phyloP scores from a whole-genome alignment of 2,888 invertebrate genomes.

The Drosophila algonquin region DNA sequence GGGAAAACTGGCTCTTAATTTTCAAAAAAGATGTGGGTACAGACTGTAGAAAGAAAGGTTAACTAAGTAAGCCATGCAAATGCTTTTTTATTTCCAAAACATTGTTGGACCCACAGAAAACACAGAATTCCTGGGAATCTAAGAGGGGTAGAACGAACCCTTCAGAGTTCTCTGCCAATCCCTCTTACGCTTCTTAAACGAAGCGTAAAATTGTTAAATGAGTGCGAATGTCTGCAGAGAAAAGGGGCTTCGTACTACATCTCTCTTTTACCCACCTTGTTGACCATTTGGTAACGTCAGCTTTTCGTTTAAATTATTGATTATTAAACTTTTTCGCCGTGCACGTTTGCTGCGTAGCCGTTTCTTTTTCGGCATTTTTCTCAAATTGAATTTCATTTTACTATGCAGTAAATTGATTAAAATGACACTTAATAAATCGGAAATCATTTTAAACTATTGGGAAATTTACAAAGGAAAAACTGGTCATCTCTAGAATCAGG shows the following conservation, averaged over 20 bases:
- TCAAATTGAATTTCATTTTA: constrained; percentile 28
- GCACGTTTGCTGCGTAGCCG: constrained; percentile 44
- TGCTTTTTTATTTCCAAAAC: constrained; percentile 61
- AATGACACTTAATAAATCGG: neutral
- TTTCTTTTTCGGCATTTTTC: constrained; percentile 21
- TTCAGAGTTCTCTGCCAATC: constrained; percentile 39
- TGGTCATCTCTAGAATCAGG: too few relatives aligned
- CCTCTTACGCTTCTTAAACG: constrained; percentile 68
- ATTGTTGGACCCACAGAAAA: constrained; percentile 33
- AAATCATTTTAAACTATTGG: too few relatives aligned
- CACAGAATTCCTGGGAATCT: constrained; percentile 23
- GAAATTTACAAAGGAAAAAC: too few relatives aligned
- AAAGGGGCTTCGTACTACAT: constrained; percentile 1
- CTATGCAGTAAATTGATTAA: constrained; percentile 13
- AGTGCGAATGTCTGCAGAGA: constrained; percentile 61
- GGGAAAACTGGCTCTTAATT: constrained; percentile 37
- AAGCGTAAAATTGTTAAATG: constrained; percentile 81
- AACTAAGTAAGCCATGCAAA: constrained; percentile 68
- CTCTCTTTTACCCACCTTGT: constrained; percentile 17
- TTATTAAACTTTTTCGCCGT: constrained; percentile 63
- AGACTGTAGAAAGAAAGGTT: constrained; percentile 59
- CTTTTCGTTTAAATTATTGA: constrained; percentile 64
- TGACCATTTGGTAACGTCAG: constrained; percentile 37
- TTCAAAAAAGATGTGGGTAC: constrained; percentile 43
- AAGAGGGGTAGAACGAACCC: constrained; percentile 29